These are phyloP conservation scores for Magallana nippona DNA, from an alignment of 2,888 invertebrate species.

Conservation along the genomic window DNA sequence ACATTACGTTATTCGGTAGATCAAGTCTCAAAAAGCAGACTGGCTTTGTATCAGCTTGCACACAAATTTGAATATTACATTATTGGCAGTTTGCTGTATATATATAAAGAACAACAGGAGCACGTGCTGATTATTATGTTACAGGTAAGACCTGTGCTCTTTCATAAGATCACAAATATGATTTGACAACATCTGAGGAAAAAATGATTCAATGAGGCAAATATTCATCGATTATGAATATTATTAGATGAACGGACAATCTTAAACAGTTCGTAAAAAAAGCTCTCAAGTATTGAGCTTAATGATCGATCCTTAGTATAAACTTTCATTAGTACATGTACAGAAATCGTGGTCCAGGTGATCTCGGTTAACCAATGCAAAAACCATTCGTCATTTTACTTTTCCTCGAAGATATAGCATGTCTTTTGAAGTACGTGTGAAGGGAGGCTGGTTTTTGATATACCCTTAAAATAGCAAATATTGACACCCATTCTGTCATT, in stretches of 20 bases:
- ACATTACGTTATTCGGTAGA: not conserved
- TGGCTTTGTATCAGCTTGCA: conserved; percentile 1
- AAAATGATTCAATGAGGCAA: not conserved
- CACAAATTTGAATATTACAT: not conserved
- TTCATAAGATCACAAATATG: not conserved
- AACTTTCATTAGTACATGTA: no score
- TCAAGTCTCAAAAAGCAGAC: not conserved
- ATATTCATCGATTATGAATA: no score
- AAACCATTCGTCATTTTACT: not conserved
- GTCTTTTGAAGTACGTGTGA: not conserved
- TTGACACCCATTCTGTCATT: not conserved
- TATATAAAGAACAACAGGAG: not conserved
- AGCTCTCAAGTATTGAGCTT: no score
- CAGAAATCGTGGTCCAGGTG: no score
- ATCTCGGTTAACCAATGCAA: no score
- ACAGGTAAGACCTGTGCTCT: not conserved
- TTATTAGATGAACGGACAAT: no score
- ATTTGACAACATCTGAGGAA: not conserved
- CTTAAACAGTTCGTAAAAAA: no score
- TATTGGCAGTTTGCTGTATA: not conserved
- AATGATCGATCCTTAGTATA: no score
- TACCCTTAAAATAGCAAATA: not conserved
- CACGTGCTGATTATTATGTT: not conserved
- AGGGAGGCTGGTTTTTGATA: not conserved
- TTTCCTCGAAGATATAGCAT: not conserved